phyloP scores from a whole-genome alignment of 2,113 vertebrate genomes.

The Cololabis saira region DNA sequence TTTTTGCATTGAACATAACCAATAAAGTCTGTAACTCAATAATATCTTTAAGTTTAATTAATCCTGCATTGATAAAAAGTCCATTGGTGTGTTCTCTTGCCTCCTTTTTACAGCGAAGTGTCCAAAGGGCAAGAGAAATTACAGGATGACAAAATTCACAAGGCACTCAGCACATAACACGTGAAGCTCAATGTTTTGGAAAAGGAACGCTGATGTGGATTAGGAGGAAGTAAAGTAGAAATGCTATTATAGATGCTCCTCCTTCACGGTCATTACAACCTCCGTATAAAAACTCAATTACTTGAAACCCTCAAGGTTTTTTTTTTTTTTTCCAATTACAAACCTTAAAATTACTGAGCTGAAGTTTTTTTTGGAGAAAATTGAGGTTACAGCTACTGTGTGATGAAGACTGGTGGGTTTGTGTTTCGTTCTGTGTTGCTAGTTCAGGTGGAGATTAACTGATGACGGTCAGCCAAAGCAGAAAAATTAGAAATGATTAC shows the following conservation, averaged over 20 bases:
- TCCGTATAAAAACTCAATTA: neutral
- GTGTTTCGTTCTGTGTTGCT: no score
- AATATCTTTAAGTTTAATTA: no score
- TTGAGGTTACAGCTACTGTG: neutral
- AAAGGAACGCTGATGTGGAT: neutral
- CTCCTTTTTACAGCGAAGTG: no score
- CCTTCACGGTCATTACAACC: no score
- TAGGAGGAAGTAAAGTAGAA: neutral
- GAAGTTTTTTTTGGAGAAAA: neutral
- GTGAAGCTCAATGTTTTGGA: neutral
- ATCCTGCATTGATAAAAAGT: no score
- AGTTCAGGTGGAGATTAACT: no score
- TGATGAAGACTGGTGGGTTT: no score
- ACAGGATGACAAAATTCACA: slow-evolving; percentile 11
- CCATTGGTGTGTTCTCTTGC: no score
- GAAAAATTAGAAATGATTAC: neutral
- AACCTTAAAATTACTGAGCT: neutral
- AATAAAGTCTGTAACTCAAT: no score
- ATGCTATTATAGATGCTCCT: no score
- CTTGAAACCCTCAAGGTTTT: neutral
- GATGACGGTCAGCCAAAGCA: no score
- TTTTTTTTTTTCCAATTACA: neutral
- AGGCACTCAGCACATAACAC: neutral
- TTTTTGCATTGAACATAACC: no score
- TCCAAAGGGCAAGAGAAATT: slow-evolving; percentile 3